Conservation (phyloP, 2,888 invertebrate species). For the Vanessa cardui region DNA sequence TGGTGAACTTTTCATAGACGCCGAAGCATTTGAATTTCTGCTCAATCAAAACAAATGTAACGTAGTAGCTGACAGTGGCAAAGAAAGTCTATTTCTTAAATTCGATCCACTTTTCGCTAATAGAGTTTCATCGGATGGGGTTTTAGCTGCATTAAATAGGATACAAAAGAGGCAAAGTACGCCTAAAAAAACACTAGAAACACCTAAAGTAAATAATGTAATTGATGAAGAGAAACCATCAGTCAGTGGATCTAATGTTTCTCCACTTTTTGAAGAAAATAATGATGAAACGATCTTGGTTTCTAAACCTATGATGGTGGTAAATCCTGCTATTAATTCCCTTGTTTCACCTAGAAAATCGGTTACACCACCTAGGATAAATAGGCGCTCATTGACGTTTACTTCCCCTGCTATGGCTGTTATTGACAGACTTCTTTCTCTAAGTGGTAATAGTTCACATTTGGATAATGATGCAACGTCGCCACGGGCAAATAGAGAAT, state of each 20-base stretch:
- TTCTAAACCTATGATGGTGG: slow-evolving; percentile 75
- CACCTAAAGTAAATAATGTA: slow-evolving; percentile 24
- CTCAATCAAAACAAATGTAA: slow-evolving; percentile 70
- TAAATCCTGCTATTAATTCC: slow-evolving; percentile 71
- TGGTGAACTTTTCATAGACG: slow-evolving; percentile 74
- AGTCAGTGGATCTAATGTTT: slow-evolving; percentile 55
- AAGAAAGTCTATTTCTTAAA: slow-evolving; percentile 76
- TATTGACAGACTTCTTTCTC: slow-evolving; percentile 76
- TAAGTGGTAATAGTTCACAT: slow-evolving; percentile 66
- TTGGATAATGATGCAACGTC: slow-evolving; percentile 55
- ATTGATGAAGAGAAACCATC: slow-evolving; percentile 11
- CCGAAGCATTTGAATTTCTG: slow-evolving; percentile 73
- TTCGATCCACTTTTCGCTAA: slow-evolving; percentile 76
- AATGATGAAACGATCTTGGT: slow-evolving; percentile 58
- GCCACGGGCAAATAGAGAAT: slow-evolving; percentile 53
- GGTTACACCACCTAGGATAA: slow-evolving; percentile 61
- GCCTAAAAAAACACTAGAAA: slow-evolving; percentile 54
- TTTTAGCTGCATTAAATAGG: slow-evolving; percentile 60
- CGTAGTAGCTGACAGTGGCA: slow-evolving; percentile 68
- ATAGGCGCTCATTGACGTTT: slow-evolving; percentile 71
- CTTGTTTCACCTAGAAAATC: slow-evolving; percentile 61
- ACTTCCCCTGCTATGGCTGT: slow-evolving; percentile 80
- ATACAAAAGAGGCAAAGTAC: slow-evolving; percentile 64
- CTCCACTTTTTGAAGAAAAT: slow-evolving; percentile 49
- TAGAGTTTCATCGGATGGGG: slow-evolving; percentile 65